Evolutionary conservation across 2,888 invertebrate genomes (phyloP), one percentile per base, ranked within the genome.

Genomic region (Xylota segnis): DNA sequence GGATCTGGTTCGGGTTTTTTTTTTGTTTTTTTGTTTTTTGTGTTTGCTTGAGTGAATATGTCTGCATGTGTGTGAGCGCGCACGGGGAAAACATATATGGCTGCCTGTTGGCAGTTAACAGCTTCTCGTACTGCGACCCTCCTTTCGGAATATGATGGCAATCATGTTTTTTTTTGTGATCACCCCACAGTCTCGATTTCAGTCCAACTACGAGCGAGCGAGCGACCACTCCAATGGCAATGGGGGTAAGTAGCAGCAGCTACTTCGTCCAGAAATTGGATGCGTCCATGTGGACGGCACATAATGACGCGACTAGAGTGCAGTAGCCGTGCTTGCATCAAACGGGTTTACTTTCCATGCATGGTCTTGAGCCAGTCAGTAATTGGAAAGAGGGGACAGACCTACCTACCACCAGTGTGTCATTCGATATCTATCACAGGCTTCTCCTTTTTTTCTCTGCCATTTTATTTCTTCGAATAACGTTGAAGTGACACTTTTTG

Each of bases 31-130:
- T n/a, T 32, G 32, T 34, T 34, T 14, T 2, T 59, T 58, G 45
- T 71, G 37, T 61, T 56, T 79, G 52, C 68, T 50, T 27, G 43
- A 29, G 16, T 4, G 43, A 16, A 43, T 32, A 7, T 27, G 34
- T 65, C 9, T 70, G 56, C 18, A 7, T 27, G 34, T 65, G 14
- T 70, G 56, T 79, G 63, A 16, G 58, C 4, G 63, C 32, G 58
- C 4, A 10, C n/a, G 45, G 18, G 43, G 43, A 76, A 58, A 76
- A 83, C 77, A 77, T 83, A 66, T 83, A 83, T 77, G 74, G 79
- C 83, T 83, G 83, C 72, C 47, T 74, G 78, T 78, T 83, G 72
- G 72, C 78, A 78, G 77, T 83, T 72, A 68, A 83, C 83, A 72
- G 52, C 52, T 68, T 14, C 47, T 54, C 72, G 45, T 45, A 34